Evolutionary conservation across 2,888 invertebrate genomes (phyloP), one percentile per base, ranked within the genome.

Genomic region (Archips crataeganus): DNA sequence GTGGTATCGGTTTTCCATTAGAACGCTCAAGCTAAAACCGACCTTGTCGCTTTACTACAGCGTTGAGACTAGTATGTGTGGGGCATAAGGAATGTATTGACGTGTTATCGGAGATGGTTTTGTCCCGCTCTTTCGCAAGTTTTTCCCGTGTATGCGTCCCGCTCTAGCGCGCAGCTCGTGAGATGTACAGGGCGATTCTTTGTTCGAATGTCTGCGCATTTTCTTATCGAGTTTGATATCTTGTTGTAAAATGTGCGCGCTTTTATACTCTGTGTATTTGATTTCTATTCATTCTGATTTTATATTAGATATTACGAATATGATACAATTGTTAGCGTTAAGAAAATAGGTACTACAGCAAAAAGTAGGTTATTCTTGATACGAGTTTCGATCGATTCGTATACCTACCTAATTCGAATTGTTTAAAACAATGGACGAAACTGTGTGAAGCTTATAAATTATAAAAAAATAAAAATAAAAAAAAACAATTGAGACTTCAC

Each of bases 1-100:
- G 94, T 87, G 89, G 84, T 94, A 94, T 94, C 91, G 94, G 94
- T 94, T 94, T 94, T 94, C 94, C 94, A 94, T 94, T 94, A 93
- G 81, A 64, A 54, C 66, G 15, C 75, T 54, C 82, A 78, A 77
- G 76, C 79, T 77, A 90, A 85, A 81, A 63, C 86, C 81, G 77
- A 82, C 91, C 82, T 72, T 92, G 83, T 78, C 6, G 1, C 54
- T 2, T 1, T 0, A 0, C 68, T 84, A 91, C 79, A 82, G 86
- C 54, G 54, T 81, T 75, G 75, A 76, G 77, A 83, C 78, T 92
- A 85, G 87, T 83, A 77, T 90, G 91, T 85, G 85, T 70, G 60
- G 54, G 76, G 77, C 77, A 82, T 78, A 88, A 89, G 93, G 90
- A 94, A 94, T 92, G 94, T 94, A 94, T 94, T 94, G 94, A 94